Percentiles rank a stretch among this genome's conserved stretches.
These are phyloP conservation scores for Drosophila antonietae DNA, from an alignment of 2,888 invertebrate species.

Conservation along the genomic window DNA sequence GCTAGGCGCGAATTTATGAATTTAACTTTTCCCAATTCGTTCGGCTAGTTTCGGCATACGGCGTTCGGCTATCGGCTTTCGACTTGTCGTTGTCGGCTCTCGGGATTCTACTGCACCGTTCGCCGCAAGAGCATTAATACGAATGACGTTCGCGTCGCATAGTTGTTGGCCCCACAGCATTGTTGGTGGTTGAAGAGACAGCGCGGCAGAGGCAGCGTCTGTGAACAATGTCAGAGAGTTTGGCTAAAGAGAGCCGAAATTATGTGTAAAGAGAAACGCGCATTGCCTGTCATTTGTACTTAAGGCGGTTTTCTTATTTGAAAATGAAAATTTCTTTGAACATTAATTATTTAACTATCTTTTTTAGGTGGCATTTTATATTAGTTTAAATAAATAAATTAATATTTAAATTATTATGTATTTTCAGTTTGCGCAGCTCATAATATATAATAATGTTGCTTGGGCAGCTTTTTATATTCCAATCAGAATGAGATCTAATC, in stretches of 20 bases:
- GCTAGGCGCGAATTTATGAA: slow-evolving; percentile 54
- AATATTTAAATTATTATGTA: too few species aligned
- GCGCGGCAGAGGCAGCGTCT: slow-evolving; percentile 6
- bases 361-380: too few species aligned
- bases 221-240: slow-evolving; percentile 15
- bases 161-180: slow-evolving; percentile 5
- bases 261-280: slow-evolving; percentile 17
- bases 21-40: slow-evolving; percentile 23
- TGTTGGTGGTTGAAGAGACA: slow-evolving; percentile 1
- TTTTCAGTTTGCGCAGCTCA: too few species aligned
- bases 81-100: background rate
- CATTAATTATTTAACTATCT: too few species aligned
- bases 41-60: slow-evolving; percentile 34
- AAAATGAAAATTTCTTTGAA: background rate
- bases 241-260: slow-evolving; percentile 5
- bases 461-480: too few species aligned
- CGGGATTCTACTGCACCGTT: slow-evolving; percentile 27
- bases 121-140: slow-evolving; percentile 48
- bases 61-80: background rate
- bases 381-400: too few species aligned
- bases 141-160: slow-evolving; percentile 47
- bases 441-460: too few species aligned
- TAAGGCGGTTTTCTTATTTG: background rate
- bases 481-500: too few species aligned
- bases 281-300: background rate